Conservation (phyloP, 2,888 invertebrate genomes). For the Eilema caniola region DNA sequence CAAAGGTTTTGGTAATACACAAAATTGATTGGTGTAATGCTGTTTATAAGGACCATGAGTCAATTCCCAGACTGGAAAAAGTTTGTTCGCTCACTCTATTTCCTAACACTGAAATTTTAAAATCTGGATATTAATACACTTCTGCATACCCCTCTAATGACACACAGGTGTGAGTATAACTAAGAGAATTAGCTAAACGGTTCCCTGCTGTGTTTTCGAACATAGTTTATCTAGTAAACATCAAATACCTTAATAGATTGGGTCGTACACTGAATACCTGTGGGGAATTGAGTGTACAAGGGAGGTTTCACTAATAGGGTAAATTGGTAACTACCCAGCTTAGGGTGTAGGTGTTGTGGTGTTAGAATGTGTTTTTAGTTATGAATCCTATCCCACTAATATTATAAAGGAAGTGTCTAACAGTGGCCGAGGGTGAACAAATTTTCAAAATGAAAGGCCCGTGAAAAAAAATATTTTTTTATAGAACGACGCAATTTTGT, state of each 20-base stretch:
- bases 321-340: not conserved
- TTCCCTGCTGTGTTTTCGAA: not conserved
- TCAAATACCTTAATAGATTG: constrained; percentile 3
- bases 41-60: no score
- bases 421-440: no score
- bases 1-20: no score
- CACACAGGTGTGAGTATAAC: not conserved
- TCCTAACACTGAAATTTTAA: no score
- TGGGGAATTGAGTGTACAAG: not conserved
- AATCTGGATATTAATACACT: not conserved
- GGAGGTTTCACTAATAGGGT: constrained; percentile 4
- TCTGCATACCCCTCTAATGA: not conserved
- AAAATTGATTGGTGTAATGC: no score
- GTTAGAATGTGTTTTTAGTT: not conserved
- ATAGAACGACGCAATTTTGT: no score
- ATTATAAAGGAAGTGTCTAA: no score
- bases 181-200: not conserved
- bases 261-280: constrained; percentile 7
- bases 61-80: no score
- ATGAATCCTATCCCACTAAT: not conserved
- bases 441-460: no score
- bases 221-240: not conserved
- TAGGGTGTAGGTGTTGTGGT: not conserved
- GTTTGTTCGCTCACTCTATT: no score
- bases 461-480: no score